Percentiles rank a stretch among this genome's conserved stretches.
Conservation (phyloP, 2,113 vertebrate species). For the Campylomormyrus tamandua region DNA sequence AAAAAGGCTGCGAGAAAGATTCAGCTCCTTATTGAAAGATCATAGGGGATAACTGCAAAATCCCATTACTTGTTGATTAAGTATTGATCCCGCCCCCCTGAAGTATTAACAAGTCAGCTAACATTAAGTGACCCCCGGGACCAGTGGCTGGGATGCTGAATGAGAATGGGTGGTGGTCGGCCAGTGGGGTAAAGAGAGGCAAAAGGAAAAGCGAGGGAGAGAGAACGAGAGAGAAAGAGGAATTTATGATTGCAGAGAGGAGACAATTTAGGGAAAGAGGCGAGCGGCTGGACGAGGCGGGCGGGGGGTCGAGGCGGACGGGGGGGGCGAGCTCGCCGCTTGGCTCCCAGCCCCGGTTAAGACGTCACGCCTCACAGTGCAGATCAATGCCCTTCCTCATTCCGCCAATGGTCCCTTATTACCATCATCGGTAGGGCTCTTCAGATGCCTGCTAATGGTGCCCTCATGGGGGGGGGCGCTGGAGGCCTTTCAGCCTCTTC, state of each 20-base stretch:
- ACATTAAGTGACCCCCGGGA: conserved; percentile 90
- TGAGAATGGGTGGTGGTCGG: conserved; percentile 27
- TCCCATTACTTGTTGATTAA: conserved; percentile 99
- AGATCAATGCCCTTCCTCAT: conserved; percentile 82
- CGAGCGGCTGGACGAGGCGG: conserved; percentile 73
- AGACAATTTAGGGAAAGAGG: conserved; percentile 82
- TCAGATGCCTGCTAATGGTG: conserved; percentile 80
- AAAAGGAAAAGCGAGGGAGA: conserved; percentile 24
- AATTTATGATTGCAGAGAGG: conserved; percentile 55
- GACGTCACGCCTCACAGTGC: conserved; percentile 82
- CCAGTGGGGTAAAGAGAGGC: conserved; percentile 31
- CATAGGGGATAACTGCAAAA: conserved; percentile 94
- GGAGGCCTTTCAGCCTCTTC: background rate
- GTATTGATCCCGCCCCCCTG: conserved; percentile 85
- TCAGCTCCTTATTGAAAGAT: conserved; percentile 89
- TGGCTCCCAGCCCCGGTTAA: conserved; percentile 79
- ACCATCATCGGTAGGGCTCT: conserved; percentile 75
- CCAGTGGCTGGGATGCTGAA: conserved; percentile 52
- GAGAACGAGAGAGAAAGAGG: conserved; percentile 33
- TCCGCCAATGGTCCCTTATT: conserved; percentile 75
- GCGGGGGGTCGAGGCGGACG: conserved; percentile 64
- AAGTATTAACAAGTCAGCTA: conserved; percentile 96
- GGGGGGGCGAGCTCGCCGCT: conserved; percentile 44
- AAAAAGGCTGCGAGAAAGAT: conserved; percentile 62
- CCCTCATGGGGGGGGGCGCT: conserved; percentile 62